Evolutionary conservation across 2,113 vertebrate genomes (phyloP).

Genomic region (Centropus bengalensis): DNA sequence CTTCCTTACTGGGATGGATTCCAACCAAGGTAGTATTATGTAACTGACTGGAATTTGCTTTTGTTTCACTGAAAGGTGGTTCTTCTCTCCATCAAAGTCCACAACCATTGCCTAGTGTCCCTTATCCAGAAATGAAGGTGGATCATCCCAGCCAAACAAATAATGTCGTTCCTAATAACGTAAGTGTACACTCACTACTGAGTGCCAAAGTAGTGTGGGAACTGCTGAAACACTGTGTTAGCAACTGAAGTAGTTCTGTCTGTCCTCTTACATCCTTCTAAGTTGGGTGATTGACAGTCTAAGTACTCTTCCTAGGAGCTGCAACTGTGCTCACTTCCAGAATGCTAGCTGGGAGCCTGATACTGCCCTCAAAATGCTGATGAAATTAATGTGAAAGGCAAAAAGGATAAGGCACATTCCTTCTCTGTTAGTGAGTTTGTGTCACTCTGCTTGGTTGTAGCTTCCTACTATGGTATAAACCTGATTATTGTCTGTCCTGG

Average conservation of each 20-base stretch:
- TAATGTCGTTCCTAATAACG: constrained; percentile 72
- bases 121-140: constrained; percentile 73
- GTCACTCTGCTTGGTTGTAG: not conserved
- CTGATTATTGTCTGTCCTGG: not conserved
- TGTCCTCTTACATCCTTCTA: not conserved
- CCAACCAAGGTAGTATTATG: not conserved
- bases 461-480: not conserved
- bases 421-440: not conserved
- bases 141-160: constrained; percentile 74
- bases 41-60: constrained; percentile 22
- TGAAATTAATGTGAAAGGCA: not conserved
- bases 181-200: constrained; percentile 70
- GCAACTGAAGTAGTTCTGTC: not conserved
- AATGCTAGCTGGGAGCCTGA: not conserved
- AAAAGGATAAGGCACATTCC: not conserved
- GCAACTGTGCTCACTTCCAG: not conserved
- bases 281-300: not conserved
- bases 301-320: not conserved
- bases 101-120: constrained; percentile 53
- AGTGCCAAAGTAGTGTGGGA: not conserved
- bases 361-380: not conserved
- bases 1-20: not conserved
- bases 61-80: constrained; percentile 57
- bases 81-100: constrained; percentile 42
- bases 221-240: not conserved